These are phyloP conservation scores for Drosophila santomea DNA, from an alignment of 1,140 invertebrate genomes.

Conservation along the genomic window DNA sequence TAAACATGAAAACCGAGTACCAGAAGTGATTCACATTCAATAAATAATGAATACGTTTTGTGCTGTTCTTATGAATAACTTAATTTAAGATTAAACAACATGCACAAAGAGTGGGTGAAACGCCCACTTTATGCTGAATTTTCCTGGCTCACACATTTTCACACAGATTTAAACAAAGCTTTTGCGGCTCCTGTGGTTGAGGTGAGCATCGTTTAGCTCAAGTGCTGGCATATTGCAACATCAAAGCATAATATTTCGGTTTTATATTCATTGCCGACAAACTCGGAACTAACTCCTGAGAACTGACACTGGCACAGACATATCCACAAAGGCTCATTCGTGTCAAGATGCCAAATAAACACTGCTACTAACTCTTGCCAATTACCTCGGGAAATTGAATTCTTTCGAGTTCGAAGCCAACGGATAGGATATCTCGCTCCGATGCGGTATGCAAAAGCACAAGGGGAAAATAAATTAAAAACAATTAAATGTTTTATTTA, in stretches of 20 bases:
- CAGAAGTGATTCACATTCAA: conserved; percentile 26
- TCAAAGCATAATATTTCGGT: conserved; percentile 57
- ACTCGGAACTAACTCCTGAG: conserved; percentile 20
- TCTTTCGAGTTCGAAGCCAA: conserved; percentile 37
- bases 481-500: conserved; percentile 79
- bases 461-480: conserved; percentile 59
- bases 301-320: conserved; percentile 15
- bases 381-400: conserved; percentile 59
- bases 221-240: conserved; percentile 46
- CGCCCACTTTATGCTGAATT: background rate
- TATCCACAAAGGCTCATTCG: conserved; percentile 1
- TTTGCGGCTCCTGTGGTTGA: conserved; percentile 40
- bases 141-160: conserved; percentile 1
- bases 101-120: background rate
- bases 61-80: conserved; percentile 47
- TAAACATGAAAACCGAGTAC: conserved; percentile 26
- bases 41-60: conserved; percentile 41
- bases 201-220: background rate
- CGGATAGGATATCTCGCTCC: conserved; percentile 29
- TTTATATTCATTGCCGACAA: conserved; percentile 49
- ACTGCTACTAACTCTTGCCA: conserved; percentile 38
- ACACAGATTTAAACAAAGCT: conserved; percentile 33
- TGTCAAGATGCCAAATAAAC: conserved; percentile 30
- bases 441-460: background rate
- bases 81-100: conserved; percentile 47